Conservation (phyloP, 2,888 invertebrate species). For the Congeria kusceri region DNA sequence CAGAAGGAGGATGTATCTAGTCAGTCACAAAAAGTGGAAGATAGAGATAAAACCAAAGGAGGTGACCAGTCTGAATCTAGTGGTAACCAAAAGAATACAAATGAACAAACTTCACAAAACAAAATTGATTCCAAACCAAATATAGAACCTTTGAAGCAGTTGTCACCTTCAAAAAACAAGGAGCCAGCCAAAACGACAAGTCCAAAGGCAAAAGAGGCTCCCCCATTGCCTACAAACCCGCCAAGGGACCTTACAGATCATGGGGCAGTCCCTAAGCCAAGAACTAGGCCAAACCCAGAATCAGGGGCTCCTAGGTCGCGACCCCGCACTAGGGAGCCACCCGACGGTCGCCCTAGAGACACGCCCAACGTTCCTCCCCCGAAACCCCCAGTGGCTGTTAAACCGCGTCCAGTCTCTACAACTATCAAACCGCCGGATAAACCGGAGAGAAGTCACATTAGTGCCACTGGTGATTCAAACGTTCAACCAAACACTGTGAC, state of each 20-base stretch:
- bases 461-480: background rate
- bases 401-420: conserved; percentile 48
- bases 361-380: conserved; percentile 60
- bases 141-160: conserved; percentile 2
- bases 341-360: conserved; percentile 48
- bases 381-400: conserved; percentile 59
- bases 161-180: conserved; percentile 47
- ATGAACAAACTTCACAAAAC: background rate
- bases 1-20: conserved; percentile 33
- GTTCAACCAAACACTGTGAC: background rate
- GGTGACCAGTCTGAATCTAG: conserved; percentile 9
- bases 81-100: background rate
- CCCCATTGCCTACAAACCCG: conserved; percentile 50
- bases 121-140: conserved; percentile 19
- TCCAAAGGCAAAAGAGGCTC: conserved; percentile 60
- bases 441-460: background rate
- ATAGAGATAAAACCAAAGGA: too few species aligned
- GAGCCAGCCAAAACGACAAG: conserved; percentile 43
- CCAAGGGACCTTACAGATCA: conserved; percentile 51
- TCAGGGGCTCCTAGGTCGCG: conserved; percentile 45
- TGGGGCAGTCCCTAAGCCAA: conserved; percentile 40
- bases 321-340: conserved; percentile 46
- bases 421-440: conserved; percentile 28
- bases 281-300: conserved; percentile 51
- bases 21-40: conserved; percentile 34